phyloP scores from a whole-genome alignment of 2,113 vertebrate species.

The Elephantulus edwardii region DNA sequence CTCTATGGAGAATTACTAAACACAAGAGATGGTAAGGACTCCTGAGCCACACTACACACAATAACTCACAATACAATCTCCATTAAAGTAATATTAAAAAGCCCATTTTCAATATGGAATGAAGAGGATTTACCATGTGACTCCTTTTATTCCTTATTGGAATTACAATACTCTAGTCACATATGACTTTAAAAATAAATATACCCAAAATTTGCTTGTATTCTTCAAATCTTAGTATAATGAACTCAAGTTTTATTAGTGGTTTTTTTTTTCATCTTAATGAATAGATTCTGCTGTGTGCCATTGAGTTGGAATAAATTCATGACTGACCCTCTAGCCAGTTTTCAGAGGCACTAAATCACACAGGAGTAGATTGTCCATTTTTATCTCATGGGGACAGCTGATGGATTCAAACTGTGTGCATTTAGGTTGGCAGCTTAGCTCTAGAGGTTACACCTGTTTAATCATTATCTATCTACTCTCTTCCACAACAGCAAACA shows the following conservation, averaged over 20 bases:
- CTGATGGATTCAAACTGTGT: no score
- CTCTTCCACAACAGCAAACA: background rate
- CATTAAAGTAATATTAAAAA: constrained; percentile 82
- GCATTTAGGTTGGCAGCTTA: no score
- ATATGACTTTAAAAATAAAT: constrained; percentile 59
- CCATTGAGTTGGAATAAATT: no score
- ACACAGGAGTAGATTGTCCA: no score
- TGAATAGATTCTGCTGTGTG: no score
- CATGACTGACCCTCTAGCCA: no score
- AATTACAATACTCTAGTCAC: constrained; percentile 42
- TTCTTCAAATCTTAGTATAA: constrained; percentile 61
- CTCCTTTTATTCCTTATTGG: constrained; percentile 77
- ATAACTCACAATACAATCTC: constrained; percentile 80
- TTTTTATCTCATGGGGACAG: no score
- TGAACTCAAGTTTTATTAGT: constrained; percentile 26
- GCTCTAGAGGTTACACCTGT: background rate
- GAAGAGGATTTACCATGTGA: constrained; percentile 61
- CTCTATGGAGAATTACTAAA: constrained; percentile 67
- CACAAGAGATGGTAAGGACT: constrained; percentile 77
- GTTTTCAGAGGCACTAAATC: no score
- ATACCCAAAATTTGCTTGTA: constrained; percentile 53
- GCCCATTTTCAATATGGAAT: constrained; percentile 69
- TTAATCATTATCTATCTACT: constrained; percentile 37
- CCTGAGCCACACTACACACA: constrained; percentile 75
- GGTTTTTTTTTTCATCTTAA: constrained; percentile 59